Evolutionary conservation across 2,113 vertebrate species (phyloP), one percentile per base, ranked within the genome.

Genomic region (Ginglymostoma cirratum): DNA sequence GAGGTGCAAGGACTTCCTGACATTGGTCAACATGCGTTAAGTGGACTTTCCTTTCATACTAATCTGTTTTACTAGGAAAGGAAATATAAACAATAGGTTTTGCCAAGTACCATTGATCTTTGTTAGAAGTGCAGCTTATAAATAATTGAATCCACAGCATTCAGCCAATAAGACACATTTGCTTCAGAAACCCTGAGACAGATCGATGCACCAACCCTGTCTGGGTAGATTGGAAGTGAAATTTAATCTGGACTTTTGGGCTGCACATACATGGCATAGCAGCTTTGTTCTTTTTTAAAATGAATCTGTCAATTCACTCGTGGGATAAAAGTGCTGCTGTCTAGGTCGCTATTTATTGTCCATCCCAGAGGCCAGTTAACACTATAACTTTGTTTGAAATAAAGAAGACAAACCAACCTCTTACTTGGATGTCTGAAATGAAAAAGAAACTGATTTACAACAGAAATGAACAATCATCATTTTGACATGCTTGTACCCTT

Each of bases 31-130:
- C 66, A 61, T 8, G n/a, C 61, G 23, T 65, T 93, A 23, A 55
- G 21, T 21, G 34, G 65, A 23, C 7, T 93, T 30, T 67, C 34
- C 89, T 93, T 93, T 66, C 89, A 67, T 66, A 66, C 55, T 38
- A 65, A 19, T 38, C 55, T 5, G 21, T 38, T 34, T 93, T 65
- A 93, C 66, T 93, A 93, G 89, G 89, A 93, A 93, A 66, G n/a
- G 61, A 66, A 93, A 67, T 65, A 38, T 93, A 93, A 83, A 66
- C 89, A 66, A 67, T 23, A 67, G 61, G 61, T 93, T 38, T 38
- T 93, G 89, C 61, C 89, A 93, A 92, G n/a, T 66, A 66, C 89
- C 66, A 93, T 93, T 67, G 89, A 93, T 93, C 89, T 93, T 67
- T 66, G 61, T 65, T 93, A 21, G 61, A 93, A 93, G 61, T 66